Base-by-base conservation (phyloP, 2,888 invertebrate genomes). In the Endotricha flammealis region DNA sequence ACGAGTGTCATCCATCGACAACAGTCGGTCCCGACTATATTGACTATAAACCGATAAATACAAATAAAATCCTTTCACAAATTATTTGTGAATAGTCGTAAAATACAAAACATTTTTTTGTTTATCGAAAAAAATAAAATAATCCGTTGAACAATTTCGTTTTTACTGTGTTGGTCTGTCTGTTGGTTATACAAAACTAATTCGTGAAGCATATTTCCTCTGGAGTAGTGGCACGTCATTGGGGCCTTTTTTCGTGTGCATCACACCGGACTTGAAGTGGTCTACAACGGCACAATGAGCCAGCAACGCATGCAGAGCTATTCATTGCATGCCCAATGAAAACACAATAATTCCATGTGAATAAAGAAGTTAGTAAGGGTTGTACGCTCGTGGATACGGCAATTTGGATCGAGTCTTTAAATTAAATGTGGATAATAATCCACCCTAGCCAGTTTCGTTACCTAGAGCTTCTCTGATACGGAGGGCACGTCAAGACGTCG, bases 271-370 rank as follows among this genome's bases (percentile, higher is more conserved):
- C 66, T 66, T 85, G 60, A 77, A 85, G 85, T 79, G 81, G 66
- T 46, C 46, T 49, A 54, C 49, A 47, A 44, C 48, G 35, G 57
- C 40, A 78, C 69, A 82, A 82, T 72, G 50, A 57, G 44, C 54
- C 59, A 69, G 80, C 77, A 82, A 79, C 64, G 69, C 85, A 82
- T 62, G 82, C 81, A 65, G 85, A 13, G 82, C 77, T 60, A 82
- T 83, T 82, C 80, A 81, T 59, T 53, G 55, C 50, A 61, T 56
- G 63, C 66, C 74, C 77, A 77, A 85, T 73, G 74, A 85, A 86
- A 85, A 85, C 81, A 86, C 69, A 75, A 79, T 76, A 62, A 73
- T 66, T 72, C 64, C 46, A 45, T 46, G 50, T 57, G 57, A 58
- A 59, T 57, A 38, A 35, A 9, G 10, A 36, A 42, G 39, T 20